Evolutionary conservation across 2,113 vertebrate species (phyloP).

Genomic region (Micromys minutus): DNA sequence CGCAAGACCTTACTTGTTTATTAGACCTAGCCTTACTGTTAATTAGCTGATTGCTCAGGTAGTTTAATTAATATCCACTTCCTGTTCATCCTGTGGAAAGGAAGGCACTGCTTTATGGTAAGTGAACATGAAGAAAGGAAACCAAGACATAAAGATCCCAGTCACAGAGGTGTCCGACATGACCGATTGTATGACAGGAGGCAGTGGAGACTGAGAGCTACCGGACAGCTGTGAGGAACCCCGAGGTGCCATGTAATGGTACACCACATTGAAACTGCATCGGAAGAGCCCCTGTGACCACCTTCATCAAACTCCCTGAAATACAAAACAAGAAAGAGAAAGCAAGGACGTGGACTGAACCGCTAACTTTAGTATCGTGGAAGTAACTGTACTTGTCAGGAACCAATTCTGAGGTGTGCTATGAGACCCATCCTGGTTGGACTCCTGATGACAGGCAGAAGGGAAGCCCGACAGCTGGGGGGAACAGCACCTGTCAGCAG

Average conservation of each 20-base stretch:
- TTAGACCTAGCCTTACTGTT: background rate
- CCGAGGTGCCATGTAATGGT: background rate
- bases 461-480: background rate
- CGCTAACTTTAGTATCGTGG: background rate
- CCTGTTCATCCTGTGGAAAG: background rate
- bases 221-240: background rate
- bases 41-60: background rate
- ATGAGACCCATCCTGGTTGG: background rate
- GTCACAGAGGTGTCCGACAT: background rate
- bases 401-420: background rate
- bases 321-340: background rate
- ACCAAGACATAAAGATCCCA: background rate
- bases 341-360: too few species aligned
- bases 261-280: background rate
- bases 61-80: background rate
- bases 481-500: fast-evolving
- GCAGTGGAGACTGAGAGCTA: background rate
- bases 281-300: background rate
- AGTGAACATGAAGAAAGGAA: background rate
- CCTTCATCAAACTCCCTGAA: background rate
- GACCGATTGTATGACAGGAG: background rate
- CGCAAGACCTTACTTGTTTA: background rate
- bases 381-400: background rate
- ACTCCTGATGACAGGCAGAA: background rate
- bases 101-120: background rate